phyloP scores from a whole-genome alignment of 2,888 invertebrate species.

The Agrotis ipsilon region DNA sequence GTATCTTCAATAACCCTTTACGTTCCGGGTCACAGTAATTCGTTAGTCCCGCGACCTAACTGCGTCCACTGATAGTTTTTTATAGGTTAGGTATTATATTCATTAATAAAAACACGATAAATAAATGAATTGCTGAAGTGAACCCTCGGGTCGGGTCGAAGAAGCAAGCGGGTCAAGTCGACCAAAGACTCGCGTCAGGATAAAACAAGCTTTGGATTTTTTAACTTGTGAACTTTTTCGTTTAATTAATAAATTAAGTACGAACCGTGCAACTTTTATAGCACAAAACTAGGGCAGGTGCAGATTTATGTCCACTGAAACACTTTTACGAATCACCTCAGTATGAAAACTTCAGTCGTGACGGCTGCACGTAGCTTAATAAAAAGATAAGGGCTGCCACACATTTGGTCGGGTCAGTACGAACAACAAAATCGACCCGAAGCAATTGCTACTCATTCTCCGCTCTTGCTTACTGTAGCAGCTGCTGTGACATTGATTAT shows the following conservation, averaged over 20 bases:
- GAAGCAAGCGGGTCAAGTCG: no score
- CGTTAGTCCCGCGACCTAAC: no score
- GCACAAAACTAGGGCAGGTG: conserved; percentile 25
- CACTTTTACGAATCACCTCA: conserved; percentile 27
- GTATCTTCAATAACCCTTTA: no score
- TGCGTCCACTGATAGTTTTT: no score
- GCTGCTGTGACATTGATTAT: no score
- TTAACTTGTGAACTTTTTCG: background rate
- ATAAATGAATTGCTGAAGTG: no score
- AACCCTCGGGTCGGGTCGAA: no score
- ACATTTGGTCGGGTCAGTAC: background rate
- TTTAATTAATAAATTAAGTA: conserved; percentile 7
- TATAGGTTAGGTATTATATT: no score
- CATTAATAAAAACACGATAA: no score
- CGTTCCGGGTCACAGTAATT: no score
- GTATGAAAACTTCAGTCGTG: conserved; percentile 22
- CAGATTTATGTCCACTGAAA: conserved; percentile 37
- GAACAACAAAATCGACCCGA: background rate
- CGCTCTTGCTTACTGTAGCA: background rate
- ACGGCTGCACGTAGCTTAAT: conserved; percentile 34
- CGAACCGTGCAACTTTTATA: conserved; percentile 7
- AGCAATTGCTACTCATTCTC: background rate
- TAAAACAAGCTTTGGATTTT: background rate
- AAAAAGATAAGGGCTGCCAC: conserved; percentile 12
- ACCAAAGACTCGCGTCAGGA: no score